Evolutionary conservation across 1,140 invertebrate genomes (phyloP), one percentile per base, ranked within the genome.

Genomic region (Trachelipus rathkii): DNA sequence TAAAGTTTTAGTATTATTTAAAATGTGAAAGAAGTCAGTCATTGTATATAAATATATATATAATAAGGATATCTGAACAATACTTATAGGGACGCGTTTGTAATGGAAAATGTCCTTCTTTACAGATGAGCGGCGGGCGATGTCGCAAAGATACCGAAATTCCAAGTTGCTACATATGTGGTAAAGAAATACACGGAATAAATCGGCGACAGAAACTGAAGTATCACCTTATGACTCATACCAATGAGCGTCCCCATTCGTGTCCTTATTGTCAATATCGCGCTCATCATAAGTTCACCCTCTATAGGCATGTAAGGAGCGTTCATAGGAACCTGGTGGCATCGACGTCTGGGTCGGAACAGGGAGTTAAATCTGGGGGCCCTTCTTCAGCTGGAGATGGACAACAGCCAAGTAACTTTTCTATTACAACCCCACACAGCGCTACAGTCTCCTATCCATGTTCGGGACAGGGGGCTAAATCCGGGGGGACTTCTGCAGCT

Each of bases 191-290:
- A 75, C 76, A 67, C 73, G 79, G 79, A 24, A 78, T 77, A 44
- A 86, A 89, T 72, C 76, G 78, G 72, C 77, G 77, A 33, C 79
- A 81, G 75, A 81, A 81, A 75, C 77, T 82, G 66, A 73, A 82
- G 75, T 81, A 78, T 73, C 82, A 89, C 82, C 86, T 89, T 84
- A 82, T 88, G 71, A 89, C 87, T 10, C 88, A 89, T 82, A 86
- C 85, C 8, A 87, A 87, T 11, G 81, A 83, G 74, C 81, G 82
- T 67, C 82, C 83, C n/a, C 83, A 77, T 72, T 69, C 84, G 75
- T 89, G 88, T 77, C 79, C 79, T 72, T 81, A 76, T 74, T 81
- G 79, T 44, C 75, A 74, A 8, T 77, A 81, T 73, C 77, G 79
- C 60, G 79, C 79, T 50, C 76, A 78, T 84, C 85, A 79, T 21